phyloP scores from a whole-genome alignment of 2,888 invertebrate genomes.

The Agonopterix subpropinquella region DNA sequence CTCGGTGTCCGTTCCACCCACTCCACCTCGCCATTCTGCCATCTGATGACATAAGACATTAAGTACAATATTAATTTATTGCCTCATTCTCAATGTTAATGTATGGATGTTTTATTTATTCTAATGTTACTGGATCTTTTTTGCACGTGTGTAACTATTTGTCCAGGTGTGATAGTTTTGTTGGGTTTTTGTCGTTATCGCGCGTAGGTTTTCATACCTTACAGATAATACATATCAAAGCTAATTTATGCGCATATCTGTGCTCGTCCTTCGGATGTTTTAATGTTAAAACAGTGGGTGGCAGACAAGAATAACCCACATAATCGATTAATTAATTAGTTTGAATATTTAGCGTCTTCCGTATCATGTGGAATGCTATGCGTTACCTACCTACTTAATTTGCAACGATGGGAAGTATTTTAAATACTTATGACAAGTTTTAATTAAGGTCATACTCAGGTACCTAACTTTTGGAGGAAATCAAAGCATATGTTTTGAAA shows the following conservation, averaged over 20 bases:
- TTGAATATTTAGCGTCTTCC: conserved; percentile 35
- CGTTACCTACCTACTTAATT: no score
- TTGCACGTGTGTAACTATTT: conserved; percentile 14
- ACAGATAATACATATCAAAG: conserved; percentile 23
- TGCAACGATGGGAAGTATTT: background rate
- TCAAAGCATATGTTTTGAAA: no score
- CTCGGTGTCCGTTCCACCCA: conserved; percentile 56
- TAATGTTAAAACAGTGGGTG: conserved; percentile 16
- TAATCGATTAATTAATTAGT: conserved; percentile 21
- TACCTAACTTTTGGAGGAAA: no score
- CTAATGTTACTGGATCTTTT: conserved; percentile 3
- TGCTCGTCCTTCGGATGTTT: background rate
- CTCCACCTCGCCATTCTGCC: conserved; percentile 62
- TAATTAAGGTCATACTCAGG: background rate
- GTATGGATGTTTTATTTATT: background rate
- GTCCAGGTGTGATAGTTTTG: conserved; percentile 26
- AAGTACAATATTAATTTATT: conserved; percentile 4
- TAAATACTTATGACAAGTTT: background rate
- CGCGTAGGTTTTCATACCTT: conserved; percentile 32
- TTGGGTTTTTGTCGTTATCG: conserved; percentile 25
- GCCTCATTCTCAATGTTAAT: conserved; percentile 3
- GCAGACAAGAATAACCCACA: conserved; percentile 26
- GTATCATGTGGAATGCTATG: conserved; percentile 8
- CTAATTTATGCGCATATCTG: background rate
- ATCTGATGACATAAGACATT: conserved; percentile 37